Evolutionary conservation across 2,888 invertebrate genomes (phyloP), one percentile per base, ranked within the genome.

Genomic region (Neoitamus cyanurus): DNA sequence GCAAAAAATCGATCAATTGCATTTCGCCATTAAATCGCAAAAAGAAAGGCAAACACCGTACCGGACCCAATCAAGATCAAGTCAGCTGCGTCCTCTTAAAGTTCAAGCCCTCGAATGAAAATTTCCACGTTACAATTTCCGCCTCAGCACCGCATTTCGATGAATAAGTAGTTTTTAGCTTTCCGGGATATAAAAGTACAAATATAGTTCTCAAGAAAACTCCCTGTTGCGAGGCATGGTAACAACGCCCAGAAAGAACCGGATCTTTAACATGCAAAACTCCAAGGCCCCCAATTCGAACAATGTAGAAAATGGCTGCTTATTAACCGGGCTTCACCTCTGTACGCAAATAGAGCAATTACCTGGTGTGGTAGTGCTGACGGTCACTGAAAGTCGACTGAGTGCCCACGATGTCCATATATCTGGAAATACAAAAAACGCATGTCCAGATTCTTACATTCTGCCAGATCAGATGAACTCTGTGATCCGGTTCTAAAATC

Each of bases 161-260:
- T 20, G 58, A 58, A 58, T 58, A 58, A 58, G 58, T 25, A 25
- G 58, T 58, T 9, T 25, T 25, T 58, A 58, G 58, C 58, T 48
- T 48, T 48, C 48, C 48, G 20, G 48, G 2, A 15, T 58, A 13
- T n/a, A 25, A 58, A 58, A 58, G n/a, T 25, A 25, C 20, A 58
- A 58, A 58, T 58, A 20, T 25, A 25, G 58, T 9, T 20, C 6
- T 25, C 58, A 20, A 25, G 25, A 25, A 58, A 58, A 58, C 58
- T 58, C 58, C 58, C 58, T 58, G 58, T 58, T 58, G 58, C 15
- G 58, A 58, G 42, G 9, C 25, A 58, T 58, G 58, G 58, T 20
- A 48, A 58, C 58, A 58, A 58, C 58, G 58, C 58, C 58, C 58
- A 58, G 58, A 58, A 58, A 58, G 58, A 58, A 58, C 58, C 58